Percentiles rank a stretch among this genome's conserved stretches.
These are phyloP conservation scores for Nipponia nippon DNA, from an alignment of 2,113 vertebrate species.

Conservation along the genomic window DNA sequence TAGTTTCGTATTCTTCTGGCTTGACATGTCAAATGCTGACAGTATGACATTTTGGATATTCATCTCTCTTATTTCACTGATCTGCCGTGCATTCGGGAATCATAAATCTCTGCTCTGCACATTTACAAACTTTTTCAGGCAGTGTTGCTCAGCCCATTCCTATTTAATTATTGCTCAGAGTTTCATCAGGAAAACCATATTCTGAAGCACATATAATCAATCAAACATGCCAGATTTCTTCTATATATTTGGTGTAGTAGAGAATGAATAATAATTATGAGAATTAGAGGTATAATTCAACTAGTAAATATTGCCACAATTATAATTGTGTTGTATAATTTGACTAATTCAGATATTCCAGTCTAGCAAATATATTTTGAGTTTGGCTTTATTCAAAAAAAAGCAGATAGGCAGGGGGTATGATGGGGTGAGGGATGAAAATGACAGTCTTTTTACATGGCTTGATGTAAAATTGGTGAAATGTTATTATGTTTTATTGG, in stretches of 20 bases:
- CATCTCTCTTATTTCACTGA: background rate
- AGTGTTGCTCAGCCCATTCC: background rate
- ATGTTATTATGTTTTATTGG: background rate
- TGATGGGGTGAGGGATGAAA: background rate
- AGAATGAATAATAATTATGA: background rate
- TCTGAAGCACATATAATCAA: background rate
- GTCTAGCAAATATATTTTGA: background rate
- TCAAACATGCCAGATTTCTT: background rate
- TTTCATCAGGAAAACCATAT: background rate
- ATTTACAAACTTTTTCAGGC: background rate
- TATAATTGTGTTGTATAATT: background rate
- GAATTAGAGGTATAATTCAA: background rate
- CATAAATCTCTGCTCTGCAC: background rate
- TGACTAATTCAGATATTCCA: background rate
- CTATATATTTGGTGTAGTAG: background rate
- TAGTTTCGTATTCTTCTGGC: background rate
- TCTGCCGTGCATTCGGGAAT: background rate
- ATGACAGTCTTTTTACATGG: background rate
- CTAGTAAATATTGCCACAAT: background rate
- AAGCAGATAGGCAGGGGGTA: fast-evolving
- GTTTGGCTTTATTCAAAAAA: background rate
- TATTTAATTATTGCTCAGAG: background rate
- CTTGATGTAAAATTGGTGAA: background rate
- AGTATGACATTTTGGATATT: background rate
- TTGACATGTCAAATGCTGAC: background rate